A percentile compares a stretch with the other conserved stretches of the same genome.
Conservation (phyloP, 1,140 invertebrate species). For the Cataglyphis hispanica region DNA sequence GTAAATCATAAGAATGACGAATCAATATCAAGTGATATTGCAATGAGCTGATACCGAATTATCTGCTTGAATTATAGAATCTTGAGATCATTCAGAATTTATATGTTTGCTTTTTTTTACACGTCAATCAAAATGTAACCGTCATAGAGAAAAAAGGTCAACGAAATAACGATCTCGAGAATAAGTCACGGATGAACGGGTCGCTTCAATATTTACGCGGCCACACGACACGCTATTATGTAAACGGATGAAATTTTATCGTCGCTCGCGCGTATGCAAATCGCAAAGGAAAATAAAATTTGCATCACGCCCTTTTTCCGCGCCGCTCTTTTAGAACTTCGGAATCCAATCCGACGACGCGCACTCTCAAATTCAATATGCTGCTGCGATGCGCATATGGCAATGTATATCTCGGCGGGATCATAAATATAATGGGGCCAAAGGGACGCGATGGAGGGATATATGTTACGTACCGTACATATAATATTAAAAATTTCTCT, state of each 20-base stretch:
- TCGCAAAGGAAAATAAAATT: slow-evolving; percentile 63
- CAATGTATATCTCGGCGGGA: slow-evolving; percentile 49
- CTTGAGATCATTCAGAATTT: not conserved
- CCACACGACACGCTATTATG: slow-evolving; percentile 60
- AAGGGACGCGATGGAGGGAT: slow-evolving; percentile 1
- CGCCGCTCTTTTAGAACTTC: slow-evolving; percentile 61
- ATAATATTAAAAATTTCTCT: slow-evolving; percentile 39
- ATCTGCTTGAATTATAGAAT: not conserved
- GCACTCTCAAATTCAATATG: slow-evolving; percentile 61
- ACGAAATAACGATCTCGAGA: slow-evolving; percentile 44
- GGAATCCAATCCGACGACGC: slow-evolving; percentile 55
- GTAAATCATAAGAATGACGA: not conserved
- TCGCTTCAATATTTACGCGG: slow-evolving; percentile 58
- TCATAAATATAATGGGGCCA: slow-evolving; percentile 53
- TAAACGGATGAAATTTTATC: slow-evolving; percentile 64
- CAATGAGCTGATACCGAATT: not conserved
- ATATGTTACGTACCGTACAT: slow-evolving; percentile 16
- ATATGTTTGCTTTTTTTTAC: too few species aligned
- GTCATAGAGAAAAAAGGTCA: not conserved
- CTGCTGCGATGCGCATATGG: slow-evolving; percentile 53
- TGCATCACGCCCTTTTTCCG: slow-evolving; percentile 60
- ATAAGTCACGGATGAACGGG: slow-evolving; percentile 47
- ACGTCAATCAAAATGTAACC: not conserved
- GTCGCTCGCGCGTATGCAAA: slow-evolving; percentile 59
- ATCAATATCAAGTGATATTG: not conserved